Conservation (phyloP, 1,140 invertebrate species). For the Drosophila burlai region DNA sequence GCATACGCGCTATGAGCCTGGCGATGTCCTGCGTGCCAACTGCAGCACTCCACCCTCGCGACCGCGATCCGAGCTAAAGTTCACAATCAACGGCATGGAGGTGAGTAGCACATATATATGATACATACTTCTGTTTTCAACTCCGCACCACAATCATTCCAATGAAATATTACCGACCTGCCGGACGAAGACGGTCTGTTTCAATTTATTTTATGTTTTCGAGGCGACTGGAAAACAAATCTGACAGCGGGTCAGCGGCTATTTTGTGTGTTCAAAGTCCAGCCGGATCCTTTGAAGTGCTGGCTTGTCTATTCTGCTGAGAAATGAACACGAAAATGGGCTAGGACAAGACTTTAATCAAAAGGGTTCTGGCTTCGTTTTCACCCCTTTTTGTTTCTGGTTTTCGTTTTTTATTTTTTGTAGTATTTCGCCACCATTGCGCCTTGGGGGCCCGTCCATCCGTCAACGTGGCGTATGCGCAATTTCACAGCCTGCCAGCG, state of each 20-base stretch:
- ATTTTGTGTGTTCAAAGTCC: constrained; percentile 61
- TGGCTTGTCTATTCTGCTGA: constrained; percentile 59
- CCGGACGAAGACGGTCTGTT: constrained; percentile 15
- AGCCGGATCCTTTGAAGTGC: constrained; percentile 59
- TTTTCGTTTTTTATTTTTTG: constrained; percentile 1
- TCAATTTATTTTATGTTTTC: constrained; percentile 50
- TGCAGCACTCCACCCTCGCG: constrained; percentile 89
- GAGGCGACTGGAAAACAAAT: constrained; percentile 41
- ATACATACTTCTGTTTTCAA: neutral
- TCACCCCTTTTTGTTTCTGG: neutral
- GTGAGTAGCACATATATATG: constrained; percentile 86
- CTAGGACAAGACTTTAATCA: constrained; percentile 55
- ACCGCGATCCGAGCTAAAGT: constrained; percentile 89
- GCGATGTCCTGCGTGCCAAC: constrained; percentile 89
- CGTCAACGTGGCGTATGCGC: constrained; percentile 69
- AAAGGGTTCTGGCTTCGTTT: constrained; percentile 37
- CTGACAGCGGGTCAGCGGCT: constrained; percentile 71
- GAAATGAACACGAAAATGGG: constrained; percentile 71
- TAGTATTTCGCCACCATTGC: constrained; percentile 21
- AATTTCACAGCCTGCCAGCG: constrained; percentile 71
- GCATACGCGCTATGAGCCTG: constrained; percentile 88
- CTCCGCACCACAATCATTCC: constrained; percentile 27
- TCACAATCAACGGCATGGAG: constrained; percentile 91
- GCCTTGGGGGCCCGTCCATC: constrained; percentile 46
- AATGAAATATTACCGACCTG: constrained; percentile 48